phyloP scores from a whole-genome alignment of 1,140 invertebrate genomes.

The Eupristina koningsbergeri region DNA sequence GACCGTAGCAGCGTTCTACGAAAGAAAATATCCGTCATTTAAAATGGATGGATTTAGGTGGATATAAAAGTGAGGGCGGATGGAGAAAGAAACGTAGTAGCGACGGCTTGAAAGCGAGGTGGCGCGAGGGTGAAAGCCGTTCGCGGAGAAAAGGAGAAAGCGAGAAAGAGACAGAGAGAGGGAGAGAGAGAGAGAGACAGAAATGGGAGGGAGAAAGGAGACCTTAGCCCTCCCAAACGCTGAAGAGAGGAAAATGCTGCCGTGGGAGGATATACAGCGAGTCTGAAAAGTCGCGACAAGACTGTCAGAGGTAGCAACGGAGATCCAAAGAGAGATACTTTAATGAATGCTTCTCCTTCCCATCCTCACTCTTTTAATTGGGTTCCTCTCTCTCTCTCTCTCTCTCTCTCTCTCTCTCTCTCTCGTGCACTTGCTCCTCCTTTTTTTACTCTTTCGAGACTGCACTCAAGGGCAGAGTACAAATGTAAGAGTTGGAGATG shows the following conservation, averaged over 20 bases:
- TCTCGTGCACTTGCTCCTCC: neutral
- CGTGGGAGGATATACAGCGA: conserved; percentile 1
- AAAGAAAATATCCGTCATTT: conserved; percentile 71
- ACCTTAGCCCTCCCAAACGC: neutral
- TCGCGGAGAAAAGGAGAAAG: conserved; percentile 51
- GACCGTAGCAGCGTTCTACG: neutral
- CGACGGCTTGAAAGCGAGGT: conserved; percentile 43
- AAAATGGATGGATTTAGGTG: conserved; percentile 71
- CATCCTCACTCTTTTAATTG: neutral
- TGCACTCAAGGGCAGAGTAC: neutral
- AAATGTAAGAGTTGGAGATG: neutral
- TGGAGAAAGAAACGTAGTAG: conserved; percentile 44
- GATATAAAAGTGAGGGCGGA: conserved; percentile 61
- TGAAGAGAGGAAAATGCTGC: conserved; percentile 8
- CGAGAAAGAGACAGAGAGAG: conserved; percentile 36
- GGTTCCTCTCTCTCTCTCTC: neutral
- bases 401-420: neutral
- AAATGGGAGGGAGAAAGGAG: conserved; percentile 19
- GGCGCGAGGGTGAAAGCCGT: conserved; percentile 36
- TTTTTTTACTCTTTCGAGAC: neutral
- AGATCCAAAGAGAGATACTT: conserved; percentile 59
- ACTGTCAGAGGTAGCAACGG: neutral
- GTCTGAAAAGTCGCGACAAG: conserved; percentile 31
- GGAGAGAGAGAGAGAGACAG: conserved; percentile 31
- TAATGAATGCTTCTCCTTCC: conserved; percentile 57